These are phyloP conservation scores for Zalophus californianus DNA, from an alignment of 2,797 vertebrate species.

Conservation along the genomic window DNA sequence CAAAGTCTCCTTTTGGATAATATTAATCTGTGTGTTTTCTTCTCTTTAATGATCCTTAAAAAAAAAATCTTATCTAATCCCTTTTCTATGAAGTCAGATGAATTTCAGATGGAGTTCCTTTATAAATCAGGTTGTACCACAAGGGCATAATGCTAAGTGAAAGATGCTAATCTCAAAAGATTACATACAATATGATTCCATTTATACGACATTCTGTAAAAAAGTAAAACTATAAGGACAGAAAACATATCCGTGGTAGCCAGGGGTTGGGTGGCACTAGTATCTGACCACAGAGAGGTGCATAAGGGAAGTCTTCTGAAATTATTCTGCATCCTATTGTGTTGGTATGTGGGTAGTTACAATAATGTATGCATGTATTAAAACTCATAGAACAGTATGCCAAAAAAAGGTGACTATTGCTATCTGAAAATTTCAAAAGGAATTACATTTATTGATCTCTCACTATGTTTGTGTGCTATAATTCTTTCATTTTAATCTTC, in stretches of 20 bases:
- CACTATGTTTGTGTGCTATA: not conserved
- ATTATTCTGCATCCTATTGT: not conserved
- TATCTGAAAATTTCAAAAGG: not conserved
- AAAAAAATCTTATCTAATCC: not conserved
- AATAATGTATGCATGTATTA: not conserved
- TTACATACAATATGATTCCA: not conserved
- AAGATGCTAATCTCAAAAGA: slow-evolving; percentile 15
- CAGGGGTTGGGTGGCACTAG: not conserved
- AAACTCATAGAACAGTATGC: not conserved
- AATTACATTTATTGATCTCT: not conserved
- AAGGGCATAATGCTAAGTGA: slow-evolving; percentile 3
- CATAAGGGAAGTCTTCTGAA: slow-evolving; percentile 15
- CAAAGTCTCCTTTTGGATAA: not conserved
- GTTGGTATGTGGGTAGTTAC: not conserved
- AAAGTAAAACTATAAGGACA: not conserved
- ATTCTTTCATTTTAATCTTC: slow-evolving; percentile 53
- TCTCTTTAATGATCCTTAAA: not conserved
- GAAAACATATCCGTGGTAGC: not conserved
- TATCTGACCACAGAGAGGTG: not conserved
- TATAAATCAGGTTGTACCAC: not conserved
- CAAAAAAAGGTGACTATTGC: not conserved
- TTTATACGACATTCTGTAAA: not conserved
- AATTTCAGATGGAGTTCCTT: not conserved
- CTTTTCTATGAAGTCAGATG: slow-evolving; percentile 42
- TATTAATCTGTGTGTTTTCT: slow-evolving; percentile 35